A percentile compares a stretch with the other conserved stretches of the same genome.
phyloP scores from a whole-genome alignment of 2,113 vertebrate species.

The Chascanopsetta lugubris region DNA sequence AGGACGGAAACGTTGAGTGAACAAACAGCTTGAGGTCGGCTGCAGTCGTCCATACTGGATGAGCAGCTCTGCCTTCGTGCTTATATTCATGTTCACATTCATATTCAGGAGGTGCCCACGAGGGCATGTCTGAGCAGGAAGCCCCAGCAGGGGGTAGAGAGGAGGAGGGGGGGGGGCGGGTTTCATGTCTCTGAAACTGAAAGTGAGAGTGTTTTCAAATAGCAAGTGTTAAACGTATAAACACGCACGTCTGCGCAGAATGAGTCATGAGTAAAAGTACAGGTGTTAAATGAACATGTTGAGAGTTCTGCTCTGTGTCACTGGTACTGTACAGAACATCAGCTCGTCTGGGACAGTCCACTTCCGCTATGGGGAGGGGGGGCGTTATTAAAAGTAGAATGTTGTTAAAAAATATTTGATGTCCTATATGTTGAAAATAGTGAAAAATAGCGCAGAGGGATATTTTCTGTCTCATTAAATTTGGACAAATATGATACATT shows the following conservation, averaged over 20 bases:
- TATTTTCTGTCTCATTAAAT: no score
- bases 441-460: background rate
- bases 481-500: no score
- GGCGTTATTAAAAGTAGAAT: no score
- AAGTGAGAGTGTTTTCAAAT: constrained; percentile 21
- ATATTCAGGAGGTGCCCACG: constrained; percentile 51
- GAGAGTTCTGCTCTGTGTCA: background rate
- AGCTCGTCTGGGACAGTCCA: constrained; percentile 2
- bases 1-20: constrained; percentile 44
- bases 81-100: constrained; percentile 65
- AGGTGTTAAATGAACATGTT: constrained; percentile 1
- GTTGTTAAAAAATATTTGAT: no score
- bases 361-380: background rate
- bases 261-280: constrained; percentile 25
- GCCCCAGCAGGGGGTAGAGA: constrained; percentile 42
- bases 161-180: constrained; percentile 25
- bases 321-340: background rate
- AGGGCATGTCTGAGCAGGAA: constrained; percentile 63
- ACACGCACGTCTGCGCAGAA: constrained; percentile 22
- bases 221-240: constrained; percentile 13
- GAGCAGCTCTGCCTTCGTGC: constrained; percentile 23
- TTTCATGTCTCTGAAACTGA: constrained; percentile 54
- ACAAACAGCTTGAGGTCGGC: no score
- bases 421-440: background rate
- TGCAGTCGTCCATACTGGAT: no score